A percentile compares a stretch with the other conserved stretches of the same genome.
Conservation (phyloP, 2,888 invertebrate species). For the Incurvaria masculella region DNA sequence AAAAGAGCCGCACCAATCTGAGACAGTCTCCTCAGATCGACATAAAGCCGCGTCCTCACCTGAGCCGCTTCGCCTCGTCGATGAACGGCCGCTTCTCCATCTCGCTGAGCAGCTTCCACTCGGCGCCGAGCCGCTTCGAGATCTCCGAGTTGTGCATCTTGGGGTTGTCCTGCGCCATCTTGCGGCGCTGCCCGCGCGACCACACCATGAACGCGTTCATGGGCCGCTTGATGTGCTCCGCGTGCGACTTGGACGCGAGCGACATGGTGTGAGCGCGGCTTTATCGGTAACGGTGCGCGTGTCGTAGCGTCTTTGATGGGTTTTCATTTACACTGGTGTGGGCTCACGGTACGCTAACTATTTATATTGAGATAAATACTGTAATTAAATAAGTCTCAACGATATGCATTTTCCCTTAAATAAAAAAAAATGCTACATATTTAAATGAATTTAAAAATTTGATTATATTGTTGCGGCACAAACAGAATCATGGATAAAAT, state of each 20-base stretch:
- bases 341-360: too few species aligned
- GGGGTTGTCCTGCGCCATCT: slow-evolving; percentile 92
- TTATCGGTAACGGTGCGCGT: not conserved
- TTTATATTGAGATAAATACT: too few species aligned
- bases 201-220: slow-evolving; percentile 97
- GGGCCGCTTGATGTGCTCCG: slow-evolving; percentile 86
- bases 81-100: slow-evolving; percentile 87
- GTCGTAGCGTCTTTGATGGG: too few species aligned
- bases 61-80: slow-evolving; percentile 84
- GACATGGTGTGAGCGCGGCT: slow-evolving; percentile 29
- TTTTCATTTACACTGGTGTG: too few species aligned
- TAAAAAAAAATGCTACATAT: too few species aligned
- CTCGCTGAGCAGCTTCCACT: slow-evolving; percentile 86
- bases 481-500: too few species aligned
- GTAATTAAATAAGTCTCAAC: too few species aligned
- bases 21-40: slow-evolving; percentile 3
- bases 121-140: slow-evolving; percentile 79
- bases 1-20: not conserved
- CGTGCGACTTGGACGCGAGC: slow-evolving; percentile 40
- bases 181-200: slow-evolving; percentile 83
- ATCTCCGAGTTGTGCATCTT: slow-evolving; percentile 95
- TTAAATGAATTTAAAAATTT: too few species aligned
- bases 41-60: slow-evolving; percentile 56
- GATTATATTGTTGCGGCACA: too few species aligned
- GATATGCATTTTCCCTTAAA: too few species aligned